These are phyloP conservation scores for Pocillopora damicornis DNA, from an alignment of 64 coral and sea anemone species.

Conservation along the genomic window DNA sequence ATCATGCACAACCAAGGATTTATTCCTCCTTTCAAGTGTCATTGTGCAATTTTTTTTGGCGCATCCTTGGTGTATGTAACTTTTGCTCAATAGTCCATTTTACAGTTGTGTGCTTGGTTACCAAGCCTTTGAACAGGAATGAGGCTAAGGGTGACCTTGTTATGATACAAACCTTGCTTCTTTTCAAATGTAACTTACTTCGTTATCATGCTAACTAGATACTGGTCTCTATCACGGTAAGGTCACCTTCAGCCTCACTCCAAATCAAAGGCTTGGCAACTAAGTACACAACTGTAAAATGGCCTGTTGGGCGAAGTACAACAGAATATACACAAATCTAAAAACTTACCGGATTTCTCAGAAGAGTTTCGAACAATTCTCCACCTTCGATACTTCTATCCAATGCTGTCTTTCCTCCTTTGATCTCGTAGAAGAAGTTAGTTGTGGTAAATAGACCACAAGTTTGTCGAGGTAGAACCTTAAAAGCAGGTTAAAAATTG, in stretches of 20 bases:
- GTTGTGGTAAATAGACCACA: conserved; percentile 93
- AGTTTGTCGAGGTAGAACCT: conserved; percentile 94
- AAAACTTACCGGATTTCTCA: conserved; percentile 76
- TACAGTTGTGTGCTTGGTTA: neutral
- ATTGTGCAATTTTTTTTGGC: too few relatives aligned
- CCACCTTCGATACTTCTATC: conserved; percentile 91
- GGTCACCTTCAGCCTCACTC: too few relatives aligned
- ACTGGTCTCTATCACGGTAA: too few relatives aligned
- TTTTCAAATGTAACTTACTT: too few relatives aligned
- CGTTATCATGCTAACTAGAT: too few relatives aligned
- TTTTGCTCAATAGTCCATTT: too few relatives aligned
- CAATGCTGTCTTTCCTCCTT: conserved; percentile 70
- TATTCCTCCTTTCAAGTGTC: too few relatives aligned
- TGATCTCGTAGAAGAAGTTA: conserved; percentile 86
- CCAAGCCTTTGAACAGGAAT: too few relatives aligned
- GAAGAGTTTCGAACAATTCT: conserved; percentile 83
- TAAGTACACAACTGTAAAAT: neutral
- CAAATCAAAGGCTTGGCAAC: neutral
- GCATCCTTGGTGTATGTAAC: too few relatives aligned
- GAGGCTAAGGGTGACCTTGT: too few relatives aligned
- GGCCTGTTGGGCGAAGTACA: neutral
- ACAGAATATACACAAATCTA: neutral
- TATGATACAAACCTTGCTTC: too few relatives aligned
- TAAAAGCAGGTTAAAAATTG: neutral
- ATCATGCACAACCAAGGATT: too few relatives aligned